Evolutionary conservation across 2,113 vertebrate genomes (phyloP).

Genomic region (Dryoscopus gambensis): DNA sequence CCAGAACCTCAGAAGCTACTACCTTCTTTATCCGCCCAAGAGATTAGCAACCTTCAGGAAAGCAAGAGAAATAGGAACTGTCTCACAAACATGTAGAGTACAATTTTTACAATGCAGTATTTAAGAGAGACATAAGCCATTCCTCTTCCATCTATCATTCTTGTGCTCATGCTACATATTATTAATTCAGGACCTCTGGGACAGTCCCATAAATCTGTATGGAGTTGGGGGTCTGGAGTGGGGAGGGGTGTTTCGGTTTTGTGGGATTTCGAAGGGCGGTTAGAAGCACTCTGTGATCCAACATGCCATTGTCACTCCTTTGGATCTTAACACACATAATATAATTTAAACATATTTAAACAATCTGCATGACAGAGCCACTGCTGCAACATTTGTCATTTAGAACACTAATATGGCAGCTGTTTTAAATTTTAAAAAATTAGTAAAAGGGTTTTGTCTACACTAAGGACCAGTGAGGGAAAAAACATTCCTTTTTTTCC

Average conservation of each 20-base stretch:
- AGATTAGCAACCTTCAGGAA: not conserved
- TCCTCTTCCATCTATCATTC: slow-evolving; percentile 42
- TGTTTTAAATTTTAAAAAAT: slow-evolving; percentile 37
- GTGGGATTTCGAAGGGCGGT: not conserved
- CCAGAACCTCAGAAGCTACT: not conserved
- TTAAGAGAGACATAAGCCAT: slow-evolving; percentile 51
- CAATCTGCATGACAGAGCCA: not conserved
- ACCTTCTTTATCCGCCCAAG: not conserved
- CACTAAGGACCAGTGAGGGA: not conserved
- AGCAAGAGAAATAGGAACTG: not conserved
- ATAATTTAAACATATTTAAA: not conserved
- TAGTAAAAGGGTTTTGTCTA: not conserved
- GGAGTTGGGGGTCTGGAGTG: not conserved
- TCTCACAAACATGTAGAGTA: not conserved
- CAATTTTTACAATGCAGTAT: slow-evolving; percentile 14
- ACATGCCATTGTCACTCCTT: not conserved
- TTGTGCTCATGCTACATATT: slow-evolving; percentile 1
- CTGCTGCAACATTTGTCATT: not conserved
- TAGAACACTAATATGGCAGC: slow-evolving; percentile 1
- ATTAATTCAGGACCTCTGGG: slow-evolving; percentile 43
- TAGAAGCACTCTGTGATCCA: not conserved
- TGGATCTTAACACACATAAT: not conserved
- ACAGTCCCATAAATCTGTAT: slow-evolving; percentile 45
- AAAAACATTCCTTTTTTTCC: not conserved
- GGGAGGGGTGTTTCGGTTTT: not conserved